Percentiles rank a stretch among this genome's conserved stretches.
Conservation (phyloP, 2,113 vertebrate species). For the Oreotragus oreotragus region DNA sequence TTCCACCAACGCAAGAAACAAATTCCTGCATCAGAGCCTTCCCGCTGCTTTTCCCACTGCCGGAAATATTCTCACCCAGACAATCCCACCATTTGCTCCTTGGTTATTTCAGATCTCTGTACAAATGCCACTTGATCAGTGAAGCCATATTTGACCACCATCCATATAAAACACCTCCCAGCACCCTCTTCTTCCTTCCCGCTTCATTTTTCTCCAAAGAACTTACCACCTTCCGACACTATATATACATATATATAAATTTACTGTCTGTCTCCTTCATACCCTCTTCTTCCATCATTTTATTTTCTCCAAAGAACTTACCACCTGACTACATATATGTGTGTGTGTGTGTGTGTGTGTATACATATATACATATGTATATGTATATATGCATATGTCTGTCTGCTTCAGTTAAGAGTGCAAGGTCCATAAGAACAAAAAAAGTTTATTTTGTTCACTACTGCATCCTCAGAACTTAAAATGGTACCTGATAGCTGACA, state of each 20-base stretch:
- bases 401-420: neutral
- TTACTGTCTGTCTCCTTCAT: neutral
- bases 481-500: neutral
- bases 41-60: too few species aligned
- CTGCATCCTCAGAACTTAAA: neutral
- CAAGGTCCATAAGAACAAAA: neutral
- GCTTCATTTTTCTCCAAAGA: neutral
- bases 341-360: neutral
- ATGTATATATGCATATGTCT: neutral
- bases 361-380: too few species aligned
- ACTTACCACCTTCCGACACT: neutral
- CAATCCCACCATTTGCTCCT: neutral
- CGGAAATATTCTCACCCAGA: neutral
- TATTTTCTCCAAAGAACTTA: neutral
- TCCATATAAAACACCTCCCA: neutral
- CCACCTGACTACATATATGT: neutral
- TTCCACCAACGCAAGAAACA: neutral
- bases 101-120: neutral
- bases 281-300: neutral
- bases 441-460: neutral
- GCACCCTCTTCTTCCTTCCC: neutral
- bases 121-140: neutral
- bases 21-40: neutral
- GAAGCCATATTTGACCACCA: neutral
- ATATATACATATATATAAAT: neutral